Evolutionary conservation across 2,797 vertebrate species (phyloP), one percentile per base, ranked within the genome.

Genomic region (Lagorchestes hirsutus): DNA sequence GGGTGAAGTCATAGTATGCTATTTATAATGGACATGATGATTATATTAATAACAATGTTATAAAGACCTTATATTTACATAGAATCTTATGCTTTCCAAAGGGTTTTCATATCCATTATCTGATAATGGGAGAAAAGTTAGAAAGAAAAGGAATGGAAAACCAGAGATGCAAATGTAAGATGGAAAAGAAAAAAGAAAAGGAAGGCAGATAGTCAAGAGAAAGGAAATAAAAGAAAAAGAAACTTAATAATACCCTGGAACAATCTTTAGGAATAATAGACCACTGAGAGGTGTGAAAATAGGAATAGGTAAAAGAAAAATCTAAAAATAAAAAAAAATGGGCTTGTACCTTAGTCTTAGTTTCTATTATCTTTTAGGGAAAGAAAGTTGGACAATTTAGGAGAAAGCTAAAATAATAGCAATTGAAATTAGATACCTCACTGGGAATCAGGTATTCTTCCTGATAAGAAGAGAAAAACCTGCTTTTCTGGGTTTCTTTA

Each of bases 1-100:
- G 31, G 87, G 18, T 91, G 55, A 94, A 52, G 91, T 74, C 91
- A 59, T 55, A 92, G 92, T 92, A 31, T 9, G 67, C 16, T 40
- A n/a, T 59, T 67, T 97, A 67, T 93, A 96, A 92, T 92, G 55
- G 96, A 54, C 46, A 46, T 74, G 14, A 34, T 90, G 55, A n/a
- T 55, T 10, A 34, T 90, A 90, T 93, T 18, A 94, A 6, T 90
- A 95, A 91, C 90, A 87, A 94, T 12, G 67, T 92, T 67, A 52
- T 6, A 52, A 91, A 5, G 90, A 14, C 14, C 58, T 96, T 74
- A 46, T 5, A 56, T 93, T 96, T 96, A 50, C 90, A 24, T 91
- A 95, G 91, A 28, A 90, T 6, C 52, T 96, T 57, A 95, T 93
- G 94, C 2, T 94, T 94, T 54, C 94, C 29, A 91, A 93, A 94